Base-by-base conservation (phyloP, 1,140 invertebrate species). In the Plutomurus gul region DNA sequence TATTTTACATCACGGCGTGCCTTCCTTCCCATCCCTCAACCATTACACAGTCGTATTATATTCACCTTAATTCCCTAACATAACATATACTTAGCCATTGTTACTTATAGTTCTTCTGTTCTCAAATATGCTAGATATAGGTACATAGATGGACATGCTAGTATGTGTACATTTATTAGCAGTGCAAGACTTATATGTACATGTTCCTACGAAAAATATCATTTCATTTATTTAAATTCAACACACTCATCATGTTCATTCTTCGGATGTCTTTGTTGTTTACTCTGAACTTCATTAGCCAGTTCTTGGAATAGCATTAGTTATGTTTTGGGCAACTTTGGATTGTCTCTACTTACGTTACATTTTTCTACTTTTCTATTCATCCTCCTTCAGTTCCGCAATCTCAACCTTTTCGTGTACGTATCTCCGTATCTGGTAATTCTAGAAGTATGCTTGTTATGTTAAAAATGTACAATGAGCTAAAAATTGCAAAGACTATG, bases 321-420 rank as follows among this genome's bases (percentile, higher is more conserved):
- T 30, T 33, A 33, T 5, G 4, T 16, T 65, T 65, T 65, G 5
- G 16, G 27, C 8, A 16, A 18, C 5, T 65, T 65, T 33, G 30
- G 56, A 65, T 65, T 65, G 56, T 65, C 56, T 65, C 56, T 65
- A 65, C 27, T 65, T 65, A 65, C n/a, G 30, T 65, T 30, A 65
- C 13, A 13, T 33, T 30, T 33, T 18, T 25, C n/a, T n/a, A 43
- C 40, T n/a, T 10, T 43, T 43, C n/a, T 43, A 43, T 8, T 8
- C 8, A 43, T 10, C 8, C 40, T 43, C 40, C 18, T 65, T 8
- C 20, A 22, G 3, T 10, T 51, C 5, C 25, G 1, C 20, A 6
- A 22, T 51, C 20, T 51, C 20, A 22, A 3, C 4, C 20, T 51
- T n/a, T n/a, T n/a, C n/a, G n/a, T n/a, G n/a, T n/a, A n/a, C n/a